A percentile compares a stretch with the other conserved stretches of the same genome.
phyloP scores from a whole-genome alignment of 2,888 invertebrate genomes.

The Carterocephalus palaemon region DNA sequence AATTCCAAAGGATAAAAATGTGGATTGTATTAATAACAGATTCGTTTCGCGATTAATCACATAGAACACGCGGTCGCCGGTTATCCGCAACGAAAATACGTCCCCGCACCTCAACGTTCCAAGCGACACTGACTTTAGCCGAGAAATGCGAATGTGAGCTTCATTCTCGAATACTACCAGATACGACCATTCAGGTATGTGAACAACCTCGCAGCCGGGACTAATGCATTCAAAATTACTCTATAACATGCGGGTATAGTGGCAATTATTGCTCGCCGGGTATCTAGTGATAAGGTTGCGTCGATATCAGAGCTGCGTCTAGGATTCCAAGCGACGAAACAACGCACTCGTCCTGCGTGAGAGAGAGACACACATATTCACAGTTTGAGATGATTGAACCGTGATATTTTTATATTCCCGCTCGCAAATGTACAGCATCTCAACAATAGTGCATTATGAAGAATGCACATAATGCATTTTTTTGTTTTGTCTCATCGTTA shows the following conservation, averaged over 20 bases:
- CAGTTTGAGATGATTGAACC: constrained; percentile 71
- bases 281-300: constrained; percentile 68
- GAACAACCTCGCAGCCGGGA: constrained; percentile 59
- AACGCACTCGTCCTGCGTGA: constrained; percentile 34
- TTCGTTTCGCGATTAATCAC: constrained; percentile 36
- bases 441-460: constrained; percentile 48
- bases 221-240: constrained; percentile 45
- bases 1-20: constrained; percentile 55
- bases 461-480: constrained; percentile 9
- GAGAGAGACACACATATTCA: constrained; percentile 45
- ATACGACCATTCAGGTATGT: constrained; percentile 75
- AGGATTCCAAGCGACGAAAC: constrained; percentile 63
- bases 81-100: constrained; percentile 34
- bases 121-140: constrained; percentile 49
- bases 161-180: constrained; percentile 71
- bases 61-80: constrained; percentile 54
- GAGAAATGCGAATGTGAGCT: constrained; percentile 47
- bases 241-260: constrained; percentile 45
- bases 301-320: constrained; percentile 76
- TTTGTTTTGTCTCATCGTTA: constrained; percentile 36
- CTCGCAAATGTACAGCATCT: constrained; percentile 64
- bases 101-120: constrained; percentile 34
- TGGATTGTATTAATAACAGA: constrained; percentile 34
- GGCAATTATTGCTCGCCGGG: constrained; percentile 40
- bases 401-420: constrained; percentile 72